Base-by-base conservation (phyloP, 2,113 vertebrate genomes). In the Octodon degus region DNA sequence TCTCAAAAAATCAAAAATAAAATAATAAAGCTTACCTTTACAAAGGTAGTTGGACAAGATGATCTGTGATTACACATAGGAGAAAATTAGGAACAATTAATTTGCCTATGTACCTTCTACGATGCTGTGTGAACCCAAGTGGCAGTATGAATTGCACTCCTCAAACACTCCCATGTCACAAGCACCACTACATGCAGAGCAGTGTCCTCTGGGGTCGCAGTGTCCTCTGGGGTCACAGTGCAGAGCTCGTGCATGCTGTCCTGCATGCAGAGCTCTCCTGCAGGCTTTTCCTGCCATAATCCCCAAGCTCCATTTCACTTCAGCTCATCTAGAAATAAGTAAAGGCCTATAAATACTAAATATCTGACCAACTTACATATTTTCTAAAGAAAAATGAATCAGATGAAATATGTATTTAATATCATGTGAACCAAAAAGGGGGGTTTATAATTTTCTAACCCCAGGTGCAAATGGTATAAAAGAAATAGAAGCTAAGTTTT, bases 331-430 rank as follows among this genome's bases (percentile, higher is more conserved):
- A 60, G 16, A 93, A 50, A 90, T 37, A 53, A 90, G 53, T 70
- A 83, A 79, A 89, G 79, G 25, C 34, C 91, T 80, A 70, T 22
- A 92, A 68, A 70, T 94, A 58, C 22, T 60, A 96, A 89, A 65
- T 86, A 94, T 53, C 76, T 97, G 37, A 27, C 27, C 24, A 91
- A 50, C 91, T 40, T 96, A 1, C 8, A 83, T 81, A 65, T 91
- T 91, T 67, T 83, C 25, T 62, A 77, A 87, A 96, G 55, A 8
- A 93, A 88, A 95, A n/a, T 70, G 12, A 86, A 76, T 40, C 43
- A 86, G 86, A 81, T 24, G 8, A 97, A 88, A 30, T 10, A 68
- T 27, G 76, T 19, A 82, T 63, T 77, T 95, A 53, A 94, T 32
- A 79, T 58, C 65, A 63, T 7, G 0, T n/a, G 58, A 74, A 72